phyloP scores from a whole-genome alignment of 1,140 invertebrate species.

The Papilio dardanus region DNA sequence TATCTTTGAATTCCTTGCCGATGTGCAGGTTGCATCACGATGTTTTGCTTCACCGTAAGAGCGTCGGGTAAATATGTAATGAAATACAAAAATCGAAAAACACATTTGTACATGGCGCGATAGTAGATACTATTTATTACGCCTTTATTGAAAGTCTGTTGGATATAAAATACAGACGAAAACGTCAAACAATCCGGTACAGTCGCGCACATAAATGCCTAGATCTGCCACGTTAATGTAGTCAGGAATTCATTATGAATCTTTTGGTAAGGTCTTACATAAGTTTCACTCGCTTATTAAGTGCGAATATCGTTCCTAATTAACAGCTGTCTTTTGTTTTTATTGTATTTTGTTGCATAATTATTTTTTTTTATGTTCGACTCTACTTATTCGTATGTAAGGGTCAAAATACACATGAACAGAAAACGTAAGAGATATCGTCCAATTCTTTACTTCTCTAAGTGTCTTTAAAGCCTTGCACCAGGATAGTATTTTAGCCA shows the following conservation, averaged over 20 bases:
- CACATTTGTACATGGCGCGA: too few relatives aligned
- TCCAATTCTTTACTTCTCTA: too few relatives aligned
- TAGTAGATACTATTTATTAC: too few relatives aligned
- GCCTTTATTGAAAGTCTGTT: background rate
- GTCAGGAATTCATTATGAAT: slow-evolving; percentile 10
- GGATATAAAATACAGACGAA: slow-evolving; percentile 11
- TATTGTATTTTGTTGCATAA: background rate
- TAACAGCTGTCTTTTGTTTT: background rate
- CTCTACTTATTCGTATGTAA: background rate
- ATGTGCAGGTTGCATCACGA: too few relatives aligned
- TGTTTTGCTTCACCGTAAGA: too few relatives aligned
- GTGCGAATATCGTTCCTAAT: background rate
- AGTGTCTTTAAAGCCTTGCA: too few relatives aligned
- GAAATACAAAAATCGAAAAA: too few relatives aligned
- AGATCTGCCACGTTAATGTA: background rate
- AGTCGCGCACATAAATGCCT: slow-evolving; percentile 2
- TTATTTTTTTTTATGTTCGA: background rate
- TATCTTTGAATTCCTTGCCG: too few relatives aligned
- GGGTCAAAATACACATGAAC: too few relatives aligned
- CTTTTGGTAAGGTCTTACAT: background rate
- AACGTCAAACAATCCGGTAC: background rate
- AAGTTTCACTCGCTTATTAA: background rate
- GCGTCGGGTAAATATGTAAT: too few relatives aligned
- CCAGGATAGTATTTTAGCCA: too few relatives aligned
- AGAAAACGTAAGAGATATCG: too few relatives aligned